Evolutionary conservation across 2,888 invertebrate species (phyloP).

Genomic region (Standfussiana lucernea): DNA sequence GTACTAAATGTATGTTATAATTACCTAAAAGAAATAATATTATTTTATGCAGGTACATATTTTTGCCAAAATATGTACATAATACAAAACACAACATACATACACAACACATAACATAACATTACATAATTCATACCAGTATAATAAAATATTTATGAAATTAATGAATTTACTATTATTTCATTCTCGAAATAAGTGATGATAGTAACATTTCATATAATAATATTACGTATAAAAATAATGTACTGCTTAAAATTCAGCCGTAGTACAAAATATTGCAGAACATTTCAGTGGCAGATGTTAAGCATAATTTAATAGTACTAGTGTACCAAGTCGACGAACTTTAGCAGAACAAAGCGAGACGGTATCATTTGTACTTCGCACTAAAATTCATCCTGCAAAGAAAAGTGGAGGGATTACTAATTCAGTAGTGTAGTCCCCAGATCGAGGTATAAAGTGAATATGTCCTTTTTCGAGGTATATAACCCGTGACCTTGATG

Average conservation of each 20-base stretch:
- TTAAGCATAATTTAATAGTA: slow-evolving; percentile 66
- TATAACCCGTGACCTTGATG: slow-evolving; percentile 48
- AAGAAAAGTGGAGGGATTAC: slow-evolving; percentile 66
- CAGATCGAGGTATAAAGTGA: slow-evolving; percentile 59
- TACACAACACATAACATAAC: too few species aligned
- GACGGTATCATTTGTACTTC: slow-evolving; percentile 61
- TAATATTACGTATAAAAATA: slow-evolving; percentile 40
- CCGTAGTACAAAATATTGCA: slow-evolving; percentile 59
- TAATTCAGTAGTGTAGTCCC: slow-evolving; percentile 69
- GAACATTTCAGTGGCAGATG: slow-evolving; percentile 66
- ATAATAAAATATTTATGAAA: slow-evolving; percentile 12
- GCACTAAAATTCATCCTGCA: slow-evolving; percentile 65
- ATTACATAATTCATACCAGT: slow-evolving; percentile 5
- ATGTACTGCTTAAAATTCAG: slow-evolving; percentile 61
- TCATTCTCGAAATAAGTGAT: slow-evolving; percentile 37
- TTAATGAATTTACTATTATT: slow-evolving; percentile 18
- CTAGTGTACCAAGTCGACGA: slow-evolving; percentile 62
- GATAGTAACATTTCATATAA: slow-evolving; percentile 44
- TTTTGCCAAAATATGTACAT: not conserved
- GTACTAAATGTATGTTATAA: not conserved
- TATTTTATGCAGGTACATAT: too few species aligned
- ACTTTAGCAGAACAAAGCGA: slow-evolving; percentile 62
- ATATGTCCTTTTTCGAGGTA: slow-evolving; percentile 30
- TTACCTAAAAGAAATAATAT: not conserved
- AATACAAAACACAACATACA: too few species aligned